Evolutionary conservation across 2,797 vertebrate genomes (phyloP), one percentile per base, ranked within the genome.

Genomic region (Eupleurogrammus muticus): DNA sequence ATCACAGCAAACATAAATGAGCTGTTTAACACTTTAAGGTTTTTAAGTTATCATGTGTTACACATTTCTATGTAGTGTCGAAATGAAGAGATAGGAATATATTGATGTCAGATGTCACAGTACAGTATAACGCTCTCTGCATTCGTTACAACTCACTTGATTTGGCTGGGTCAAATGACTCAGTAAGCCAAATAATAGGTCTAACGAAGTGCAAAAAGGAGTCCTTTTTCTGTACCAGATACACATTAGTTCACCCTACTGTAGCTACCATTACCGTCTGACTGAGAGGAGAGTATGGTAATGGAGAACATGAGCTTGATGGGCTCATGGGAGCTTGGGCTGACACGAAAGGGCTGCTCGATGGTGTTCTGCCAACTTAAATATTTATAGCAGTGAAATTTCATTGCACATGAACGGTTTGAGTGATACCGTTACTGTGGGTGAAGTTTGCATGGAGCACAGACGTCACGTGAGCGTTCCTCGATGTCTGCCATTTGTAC

Each of bases 141-240:
- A 79, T 91, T 85, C 67, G 76, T 85, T 72, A 80, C 73, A 72
- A 66, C 85, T 86, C 79, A 74, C 77, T 86, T 83, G 77, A 82
- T 84, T 89, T 67, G 64, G 66, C 71, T 53, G 61, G 79, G 79
- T 92, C 86, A 90, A 87, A 88, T 87, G 83, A 86, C 83, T 90
- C 87, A 83, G 87, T 70, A 90, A 87, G 81, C 73, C 84, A 86
- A 90, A 88, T 89, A 88, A 93, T 90, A 89, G 83, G 77, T 82
- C 82, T 90, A 92, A 92, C 90, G 89, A 91, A 90, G 88, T 87
- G 88, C 73, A 87, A 81, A 84, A 91, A 74, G 73, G 60, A 90
- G 84, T 73, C 57, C 70, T 35, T 77, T 78, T 85, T 69, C 76
- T 73, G 66, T 66, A 74, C 61, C 53, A 82, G 73, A 67, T 76